Base-by-base conservation (phyloP, 2,113 vertebrate genomes). In the Grammomys surdaster region DNA sequence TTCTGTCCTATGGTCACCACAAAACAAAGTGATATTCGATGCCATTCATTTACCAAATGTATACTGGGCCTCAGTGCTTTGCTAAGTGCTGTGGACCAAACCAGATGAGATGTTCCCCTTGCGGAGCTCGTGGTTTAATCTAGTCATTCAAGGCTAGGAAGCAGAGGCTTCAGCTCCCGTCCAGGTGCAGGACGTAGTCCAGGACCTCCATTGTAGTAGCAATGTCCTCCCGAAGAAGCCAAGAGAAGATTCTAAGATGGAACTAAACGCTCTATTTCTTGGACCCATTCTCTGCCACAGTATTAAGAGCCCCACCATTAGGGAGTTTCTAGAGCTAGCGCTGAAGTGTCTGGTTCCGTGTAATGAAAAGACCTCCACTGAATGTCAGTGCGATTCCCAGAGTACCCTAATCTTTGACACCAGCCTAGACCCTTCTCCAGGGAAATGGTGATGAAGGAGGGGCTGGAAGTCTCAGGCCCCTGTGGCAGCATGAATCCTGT, bases 1-100 rank as follows among this genome's bases (percentile, higher is more conserved):
- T 33, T 14, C 33, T 22, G 54, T 40, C 36, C 2, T 17, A 2
- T 72, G 16, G 8, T 12, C 31, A 3, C 4, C 22, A 10, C 40
- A 8, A 13, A 33, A 10, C 40, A 8, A 13, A 33, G 10, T 1
- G 6, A 33, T 7, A 9, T 40, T 13, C 1, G 22, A 58, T 28
- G 28, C 0, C 40, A 16, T 33, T 63, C 58, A 24, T 19, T 17
- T 20, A 16, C 43, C 69, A 73, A 48, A 33, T 22, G 2, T 4
- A 0, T 3, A 0, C 0, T 24, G 48, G 73, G 26, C 69, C 63
- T 46, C 0, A 0, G 19, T 7, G 1, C 92, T 20, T 0, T 36
- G 20, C 3, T 56, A 9, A 36, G 26, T 10, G 7, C 78, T 63
- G 16, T 20, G 46, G 58, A 4, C 43, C 31, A 7, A 88, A 48